A percentile compares a stretch with the other conserved stretches of the same genome.
Evolutionary conservation across 2,888 invertebrate species (phyloP).

Genomic region (Megaustenia siamemsis): DNA sequence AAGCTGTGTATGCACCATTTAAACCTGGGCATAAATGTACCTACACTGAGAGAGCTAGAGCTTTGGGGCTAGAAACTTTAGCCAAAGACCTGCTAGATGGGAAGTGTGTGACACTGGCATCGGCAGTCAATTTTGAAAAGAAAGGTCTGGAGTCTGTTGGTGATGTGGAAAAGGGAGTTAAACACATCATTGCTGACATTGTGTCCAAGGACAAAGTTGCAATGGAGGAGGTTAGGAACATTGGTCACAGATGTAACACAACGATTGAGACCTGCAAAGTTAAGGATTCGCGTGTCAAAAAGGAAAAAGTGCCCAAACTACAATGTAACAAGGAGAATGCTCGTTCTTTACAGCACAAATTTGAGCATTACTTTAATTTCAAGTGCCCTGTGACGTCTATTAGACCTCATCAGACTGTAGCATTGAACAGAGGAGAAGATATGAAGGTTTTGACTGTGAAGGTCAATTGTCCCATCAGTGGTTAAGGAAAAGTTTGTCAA

Average conservation of each 20-base stretch:
- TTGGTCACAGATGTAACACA: conserved; percentile 84
- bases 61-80: conserved; percentile 86
- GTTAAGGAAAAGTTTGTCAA: conserved; percentile 84
- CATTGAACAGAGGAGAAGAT: conserved; percentile 92
- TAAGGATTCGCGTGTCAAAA: conserved; percentile 55
- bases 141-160: conserved; percentile 80
- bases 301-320: conserved; percentile 57
- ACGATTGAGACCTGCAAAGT: conserved; percentile 83
- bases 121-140: conserved; percentile 78
- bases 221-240: conserved; percentile 85
- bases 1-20: conserved; percentile 91
- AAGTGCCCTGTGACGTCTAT: conserved; percentile 84
- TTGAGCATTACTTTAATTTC: conserved; percentile 89
- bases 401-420: conserved; percentile 91
- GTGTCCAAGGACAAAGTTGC: conserved; percentile 89
- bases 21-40: conserved; percentile 86
- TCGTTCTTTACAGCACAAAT: conserved; percentile 85
- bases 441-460: conserved; percentile 89
- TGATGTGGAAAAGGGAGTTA: conserved; percentile 86
- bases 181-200: conserved; percentile 89
- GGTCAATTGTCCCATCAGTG: conserved; percentile 86
- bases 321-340: conserved; percentile 48
- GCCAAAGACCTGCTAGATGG: conserved; percentile 84
- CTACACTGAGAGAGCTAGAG: conserved; percentile 89
- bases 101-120: conserved; percentile 67